phyloP scores from a whole-genome alignment of 92 coral and sea anemone species.

The Parazoanthus atlanticus region DNA sequence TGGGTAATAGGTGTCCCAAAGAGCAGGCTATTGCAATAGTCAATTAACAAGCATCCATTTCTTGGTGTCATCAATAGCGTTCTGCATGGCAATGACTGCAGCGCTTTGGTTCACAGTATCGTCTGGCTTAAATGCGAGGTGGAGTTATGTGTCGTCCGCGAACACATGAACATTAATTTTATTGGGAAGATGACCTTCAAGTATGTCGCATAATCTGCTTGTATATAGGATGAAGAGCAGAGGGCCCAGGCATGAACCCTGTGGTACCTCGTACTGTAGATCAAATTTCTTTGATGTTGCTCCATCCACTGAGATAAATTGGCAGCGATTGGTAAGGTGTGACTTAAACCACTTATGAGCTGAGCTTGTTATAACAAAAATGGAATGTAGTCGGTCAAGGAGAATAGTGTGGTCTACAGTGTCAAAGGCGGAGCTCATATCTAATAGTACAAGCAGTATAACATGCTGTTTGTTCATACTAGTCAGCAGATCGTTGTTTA shows the following conservation, averaged over 20 bases:
- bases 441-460: neutral
- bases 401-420: neutral
- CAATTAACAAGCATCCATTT: neutral
- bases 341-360: neutral
- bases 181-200: slow-evolving; percentile 3
- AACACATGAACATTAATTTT: neutral
- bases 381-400: neutral
- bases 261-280: neutral
- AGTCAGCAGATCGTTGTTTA: neutral
- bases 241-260: slow-evolving; percentile 3
- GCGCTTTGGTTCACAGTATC: neutral
- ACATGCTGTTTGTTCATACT: neutral
- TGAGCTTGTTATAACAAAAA: neutral
- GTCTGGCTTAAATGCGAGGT: neutral
- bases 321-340: neutral
- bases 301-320: neutral
- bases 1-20: no score
- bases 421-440: neutral
- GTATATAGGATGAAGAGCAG: neutral
- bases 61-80: neutral
- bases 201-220: neutral
- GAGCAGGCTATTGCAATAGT: no score
- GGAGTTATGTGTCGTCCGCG: neutral
- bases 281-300: neutral
- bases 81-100: neutral